Evolutionary conservation across 2,888 invertebrate genomes (phyloP).

Genomic region (Drosophila borealis): DNA sequence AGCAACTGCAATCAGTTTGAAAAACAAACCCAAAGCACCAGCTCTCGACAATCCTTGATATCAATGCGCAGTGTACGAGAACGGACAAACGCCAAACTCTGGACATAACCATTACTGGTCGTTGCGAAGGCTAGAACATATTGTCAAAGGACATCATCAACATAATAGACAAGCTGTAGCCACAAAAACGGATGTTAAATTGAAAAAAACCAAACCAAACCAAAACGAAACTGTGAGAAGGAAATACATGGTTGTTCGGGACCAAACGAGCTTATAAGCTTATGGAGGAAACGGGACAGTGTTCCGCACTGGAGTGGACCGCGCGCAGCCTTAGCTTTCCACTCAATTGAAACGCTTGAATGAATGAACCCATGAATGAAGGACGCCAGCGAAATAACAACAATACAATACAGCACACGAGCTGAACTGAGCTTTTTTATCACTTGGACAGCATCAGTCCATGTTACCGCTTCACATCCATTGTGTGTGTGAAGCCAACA

Average conservation of each 20-base stretch:
- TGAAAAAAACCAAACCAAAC: constrained; percentile 46
- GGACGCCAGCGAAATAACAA: constrained; percentile 53
- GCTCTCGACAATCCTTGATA: constrained; percentile 28
- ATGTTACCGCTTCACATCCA: constrained; percentile 28
- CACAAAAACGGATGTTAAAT: constrained; percentile 72
- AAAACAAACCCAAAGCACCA: constrained; percentile 23
- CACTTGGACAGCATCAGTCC: constrained; percentile 45
- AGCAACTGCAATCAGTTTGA: constrained; percentile 31
- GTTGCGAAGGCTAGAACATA: constrained; percentile 32
- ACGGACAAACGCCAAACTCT: constrained; percentile 54
- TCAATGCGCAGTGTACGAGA: constrained; percentile 38
- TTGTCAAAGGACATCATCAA: constrained; percentile 77
- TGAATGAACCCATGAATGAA: constrained; percentile 62
- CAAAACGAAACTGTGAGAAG: constrained; percentile 52
- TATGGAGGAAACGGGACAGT: constrained; percentile 39
- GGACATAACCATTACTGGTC: constrained; percentile 46
- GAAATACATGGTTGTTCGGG: constrained; percentile 57
- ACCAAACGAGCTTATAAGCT: constrained; percentile 70
- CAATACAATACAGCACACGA: constrained; percentile 48
- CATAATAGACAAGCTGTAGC: constrained; percentile 70
- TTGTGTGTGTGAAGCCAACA: constrained; percentile 37
- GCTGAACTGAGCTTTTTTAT: constrained; percentile 51
- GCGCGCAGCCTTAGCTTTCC: constrained; percentile 62
- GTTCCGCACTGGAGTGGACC: constrained; percentile 22
- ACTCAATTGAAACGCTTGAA: constrained; percentile 77